Conservation (phyloP, 2,888 invertebrate species). For the Synergus itoensis region DNA sequence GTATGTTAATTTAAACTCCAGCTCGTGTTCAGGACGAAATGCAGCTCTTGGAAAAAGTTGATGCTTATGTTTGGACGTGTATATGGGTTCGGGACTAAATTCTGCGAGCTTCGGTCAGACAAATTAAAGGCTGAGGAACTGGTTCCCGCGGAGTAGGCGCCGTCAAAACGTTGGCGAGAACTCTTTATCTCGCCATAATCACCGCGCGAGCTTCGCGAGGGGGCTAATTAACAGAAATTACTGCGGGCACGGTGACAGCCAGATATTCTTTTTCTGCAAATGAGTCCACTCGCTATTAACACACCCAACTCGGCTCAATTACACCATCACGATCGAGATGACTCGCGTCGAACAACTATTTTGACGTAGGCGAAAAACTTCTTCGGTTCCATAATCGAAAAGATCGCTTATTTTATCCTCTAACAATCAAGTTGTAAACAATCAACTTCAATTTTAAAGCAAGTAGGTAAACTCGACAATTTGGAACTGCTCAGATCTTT, state of each 20-base stretch:
- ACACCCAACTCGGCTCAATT: slow-evolving; percentile 3
- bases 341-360: slow-evolving; percentile 28
- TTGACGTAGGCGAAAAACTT: background rate
- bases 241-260: slow-evolving; percentile 52
- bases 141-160: slow-evolving; percentile 40
- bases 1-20: slow-evolving; percentile 26
- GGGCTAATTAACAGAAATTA: slow-evolving; percentile 58
- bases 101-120: slow-evolving; percentile 25
- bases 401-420: background rate
- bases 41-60: slow-evolving; percentile 26
- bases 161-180: slow-evolving; percentile 48
- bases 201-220: slow-evolving; percentile 49
- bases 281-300: slow-evolving; percentile 23
- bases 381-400: background rate
- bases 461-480: background rate
- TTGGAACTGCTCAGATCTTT: no score
- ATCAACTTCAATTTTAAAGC: no score
- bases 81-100: slow-evolving; percentile 34
- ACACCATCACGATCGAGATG: slow-evolving; percentile 24
- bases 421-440: no score
- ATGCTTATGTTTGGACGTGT: background rate
- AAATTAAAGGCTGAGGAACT: slow-evolving; percentile 38
- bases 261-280: slow-evolving; percentile 43
- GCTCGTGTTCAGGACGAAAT: background rate
- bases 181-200: slow-evolving; percentile 51